phyloP scores from a whole-genome alignment of 2,888 invertebrate species.

The Thyatira batis region DNA sequence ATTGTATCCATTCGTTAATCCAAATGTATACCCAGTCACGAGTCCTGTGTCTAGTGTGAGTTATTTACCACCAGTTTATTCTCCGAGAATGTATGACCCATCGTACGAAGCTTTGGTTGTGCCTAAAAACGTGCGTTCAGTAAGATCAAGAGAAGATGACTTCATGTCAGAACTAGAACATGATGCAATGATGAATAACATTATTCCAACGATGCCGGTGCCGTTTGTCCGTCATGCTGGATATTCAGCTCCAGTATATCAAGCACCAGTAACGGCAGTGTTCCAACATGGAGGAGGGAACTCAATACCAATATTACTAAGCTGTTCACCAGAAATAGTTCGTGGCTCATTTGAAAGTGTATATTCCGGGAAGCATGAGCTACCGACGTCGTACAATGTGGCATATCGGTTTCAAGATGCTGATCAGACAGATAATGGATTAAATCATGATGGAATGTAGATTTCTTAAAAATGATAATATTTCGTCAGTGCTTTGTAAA shows the following conservation, averaged over 20 bases:
- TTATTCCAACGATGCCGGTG: conserved; percentile 65
- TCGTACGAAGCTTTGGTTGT: conserved; percentile 13
- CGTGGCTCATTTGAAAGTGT: conserved; percentile 25
- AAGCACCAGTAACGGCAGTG: conserved; percentile 15
- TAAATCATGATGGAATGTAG: too few relatives aligned
- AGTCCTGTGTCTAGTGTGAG: conserved; percentile 27
- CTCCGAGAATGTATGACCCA: conserved; percentile 35
- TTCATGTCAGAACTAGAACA: conserved; percentile 51
- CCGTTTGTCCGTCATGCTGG: conserved; percentile 42
- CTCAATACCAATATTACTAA: conserved; percentile 48
- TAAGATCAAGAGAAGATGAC: conserved; percentile 43
- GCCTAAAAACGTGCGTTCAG: conserved; percentile 28
- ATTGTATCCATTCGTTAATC: conserved; percentile 22
- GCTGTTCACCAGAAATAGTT: conserved; percentile 50
- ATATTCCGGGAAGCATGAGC: not conserved
- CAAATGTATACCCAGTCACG: conserved; percentile 15
- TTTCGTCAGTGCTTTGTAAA: not conserved
- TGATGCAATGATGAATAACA: conserved; percentile 61
- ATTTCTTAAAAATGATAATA: not conserved
- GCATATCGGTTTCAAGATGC: not conserved
- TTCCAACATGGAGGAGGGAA: conserved; percentile 36
- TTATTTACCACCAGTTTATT: conserved; percentile 36
- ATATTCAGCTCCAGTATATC: conserved; percentile 10
- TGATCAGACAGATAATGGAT: not conserved
- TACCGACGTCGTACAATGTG: not conserved